These are phyloP conservation scores for Littorina saxatilis DNA, from an alignment of 1,140 invertebrate species.

Conservation along the genomic window DNA sequence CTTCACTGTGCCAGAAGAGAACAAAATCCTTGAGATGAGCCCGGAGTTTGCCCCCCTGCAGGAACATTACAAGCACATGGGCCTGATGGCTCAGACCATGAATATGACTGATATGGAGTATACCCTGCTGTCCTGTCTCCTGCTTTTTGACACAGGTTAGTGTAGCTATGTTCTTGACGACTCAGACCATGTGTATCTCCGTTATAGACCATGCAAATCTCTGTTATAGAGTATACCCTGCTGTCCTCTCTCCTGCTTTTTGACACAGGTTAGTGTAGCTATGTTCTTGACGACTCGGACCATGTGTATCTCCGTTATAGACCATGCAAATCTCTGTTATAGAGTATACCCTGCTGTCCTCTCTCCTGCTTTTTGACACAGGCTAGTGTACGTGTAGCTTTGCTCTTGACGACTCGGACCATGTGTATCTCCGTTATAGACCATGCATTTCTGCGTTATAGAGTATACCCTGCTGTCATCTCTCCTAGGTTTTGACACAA, in stretches of 20 bases:
- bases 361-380: conserved; percentile 52
- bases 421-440: not conserved
- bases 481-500: conserved; percentile 47
- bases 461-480: conserved; percentile 59
- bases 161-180: conserved; percentile 57
- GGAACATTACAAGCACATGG: conserved; percentile 58
- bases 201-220: conserved; percentile 34
- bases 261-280: conserved; percentile 56
- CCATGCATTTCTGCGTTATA: conserved; percentile 52
- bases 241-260: conserved; percentile 55
- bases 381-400: no score
- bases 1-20: conserved; percentile 52
- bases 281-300: conserved; percentile 53
- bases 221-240: conserved; percentile 56
- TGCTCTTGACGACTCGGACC: conserved; percentile 54
- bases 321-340: conserved; percentile 52
- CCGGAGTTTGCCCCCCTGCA: conserved; percentile 52
- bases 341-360: conserved; percentile 58
- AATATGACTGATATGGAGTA: conserved; percentile 54
- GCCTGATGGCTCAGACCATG: conserved; percentile 54
- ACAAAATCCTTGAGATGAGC: conserved; percentile 52
- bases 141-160: conserved; percentile 57
- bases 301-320: conserved; percentile 2
- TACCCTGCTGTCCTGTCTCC: conserved; percentile 54
- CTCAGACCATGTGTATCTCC: conserved; percentile 38